phyloP scores from a whole-genome alignment of 2,113 vertebrate genomes.

The Leucopternis melanops region DNA sequence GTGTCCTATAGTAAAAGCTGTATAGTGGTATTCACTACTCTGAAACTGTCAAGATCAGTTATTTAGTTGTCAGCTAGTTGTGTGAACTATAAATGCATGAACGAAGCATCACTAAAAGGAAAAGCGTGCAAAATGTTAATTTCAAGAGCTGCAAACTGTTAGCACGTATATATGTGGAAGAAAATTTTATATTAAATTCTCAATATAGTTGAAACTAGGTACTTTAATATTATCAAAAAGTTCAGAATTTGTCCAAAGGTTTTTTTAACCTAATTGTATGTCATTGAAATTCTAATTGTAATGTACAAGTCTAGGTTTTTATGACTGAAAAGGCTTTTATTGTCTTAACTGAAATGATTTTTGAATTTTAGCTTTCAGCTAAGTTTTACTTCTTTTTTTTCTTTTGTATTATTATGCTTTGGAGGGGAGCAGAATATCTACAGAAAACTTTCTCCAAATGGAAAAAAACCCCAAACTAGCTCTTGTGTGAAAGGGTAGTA shows the following conservation, averaged over 20 bases:
- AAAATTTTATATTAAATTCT: not conserved
- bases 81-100: not conserved
- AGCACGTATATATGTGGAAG: fast-evolving
- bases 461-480: not conserved
- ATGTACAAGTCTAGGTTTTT: not conserved
- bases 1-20: not conserved
- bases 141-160: not conserved
- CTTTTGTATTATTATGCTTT: not conserved
- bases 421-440: not conserved
- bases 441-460: not conserved
- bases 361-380: not conserved
- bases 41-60: not conserved
- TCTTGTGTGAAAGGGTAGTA: not conserved
- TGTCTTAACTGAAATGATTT: not conserved
- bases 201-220: not conserved
- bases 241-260: not conserved
- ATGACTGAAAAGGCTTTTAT: not conserved
- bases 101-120: not conserved
- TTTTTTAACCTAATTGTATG: not conserved
- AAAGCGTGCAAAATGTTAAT: not conserved
- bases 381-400: not conserved
- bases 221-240: not conserved
- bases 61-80: not conserved
- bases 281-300: not conserved
- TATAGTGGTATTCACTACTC: not conserved